Base-by-base conservation (phyloP, 2,888 invertebrate genomes). In the Diloba caeruleocephala region DNA sequence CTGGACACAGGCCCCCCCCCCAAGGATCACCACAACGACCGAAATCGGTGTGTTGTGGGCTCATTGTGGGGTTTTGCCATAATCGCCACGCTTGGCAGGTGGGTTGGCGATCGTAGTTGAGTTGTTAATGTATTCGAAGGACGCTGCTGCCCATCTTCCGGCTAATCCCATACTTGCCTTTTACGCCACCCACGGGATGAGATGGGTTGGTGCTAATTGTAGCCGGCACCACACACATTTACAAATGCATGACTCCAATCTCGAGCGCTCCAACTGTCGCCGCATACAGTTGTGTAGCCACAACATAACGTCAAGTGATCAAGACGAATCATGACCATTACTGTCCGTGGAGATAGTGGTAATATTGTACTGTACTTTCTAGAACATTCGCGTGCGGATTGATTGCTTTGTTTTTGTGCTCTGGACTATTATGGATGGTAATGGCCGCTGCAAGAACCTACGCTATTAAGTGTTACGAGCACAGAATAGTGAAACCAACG, bases 271-370 rank as follows among this genome's bases (percentile, higher is more conserved):
- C 5, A 17, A n/a, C 28, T 34, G 8, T 31, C 23, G 42, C 21
- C 39, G 17, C n/a, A n/a, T n/a, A n/a, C n/a, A n/a, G n/a, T n/a
- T 15, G 39, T 19, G 25, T 45, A 54, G 31, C 19, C 2, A 17
- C 17, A 5, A 5, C 25, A 13, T 6, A 31, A 8, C 28, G 2
- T 42, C 21, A n/a, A n/a, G 21, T 9, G 32, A 37, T 41, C 39
- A 43, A 34, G 29, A 39, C 17, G 17, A 21, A 10, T 55, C 56
- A 41, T 55, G 59, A 42, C 63, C 42, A 14, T 42, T 7, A 31
- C 25, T 25, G 25, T n/a, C 10, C 42, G 8, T 23, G 5, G 21
- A 45, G 1, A n/a, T 32, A 15, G 19, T 29, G 21, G 23, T 54
- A 62, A 59, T 37, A 15, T 25, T 10, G 14, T 10, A 23, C 13